phyloP scores from a whole-genome alignment of 2,113 vertebrate genomes.

The Halichoeres trimaculatus region DNA sequence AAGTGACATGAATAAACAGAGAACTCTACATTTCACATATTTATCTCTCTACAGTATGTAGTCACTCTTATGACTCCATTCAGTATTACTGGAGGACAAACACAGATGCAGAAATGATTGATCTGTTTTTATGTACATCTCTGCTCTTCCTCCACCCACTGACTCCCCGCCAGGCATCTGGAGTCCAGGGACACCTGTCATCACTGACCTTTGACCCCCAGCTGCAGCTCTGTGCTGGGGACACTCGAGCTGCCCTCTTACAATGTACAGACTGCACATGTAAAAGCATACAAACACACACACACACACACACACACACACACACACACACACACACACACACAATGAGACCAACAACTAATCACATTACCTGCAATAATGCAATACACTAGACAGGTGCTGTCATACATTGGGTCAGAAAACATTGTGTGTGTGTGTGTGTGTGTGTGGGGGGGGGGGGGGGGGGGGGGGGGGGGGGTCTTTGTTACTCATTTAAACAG shows the following conservation, averaged over 20 bases:
- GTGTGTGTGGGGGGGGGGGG: conserved; percentile 24
- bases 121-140: conserved; percentile 7
- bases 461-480: conserved; percentile 9
- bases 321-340: conserved; percentile 5
- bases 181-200: conserved; percentile 74
- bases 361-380: conserved; percentile 73
- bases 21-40: too few species aligned
- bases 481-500: conserved; percentile 60
- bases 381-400: conserved; percentile 60
- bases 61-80: neutral
- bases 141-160: conserved; percentile 55
- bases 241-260: conserved; percentile 56
- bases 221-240: conserved; percentile 61
- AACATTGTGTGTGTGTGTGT: neutral
- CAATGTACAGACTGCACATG: conserved; percentile 29
- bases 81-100: neutral
- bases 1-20: too few species aligned
- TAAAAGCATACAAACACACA: conserved; percentile 17
- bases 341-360: conserved; percentile 11
- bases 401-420: conserved; percentile 35
- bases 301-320: neutral
- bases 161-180: conserved; percentile 43
- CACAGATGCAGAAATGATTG: neutral
- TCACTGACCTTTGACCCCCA: conserved; percentile 71
- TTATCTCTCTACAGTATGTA: too few species aligned